Base-by-base conservation (phyloP, 2,888 invertebrate species). In the Tinea pellionella region DNA sequence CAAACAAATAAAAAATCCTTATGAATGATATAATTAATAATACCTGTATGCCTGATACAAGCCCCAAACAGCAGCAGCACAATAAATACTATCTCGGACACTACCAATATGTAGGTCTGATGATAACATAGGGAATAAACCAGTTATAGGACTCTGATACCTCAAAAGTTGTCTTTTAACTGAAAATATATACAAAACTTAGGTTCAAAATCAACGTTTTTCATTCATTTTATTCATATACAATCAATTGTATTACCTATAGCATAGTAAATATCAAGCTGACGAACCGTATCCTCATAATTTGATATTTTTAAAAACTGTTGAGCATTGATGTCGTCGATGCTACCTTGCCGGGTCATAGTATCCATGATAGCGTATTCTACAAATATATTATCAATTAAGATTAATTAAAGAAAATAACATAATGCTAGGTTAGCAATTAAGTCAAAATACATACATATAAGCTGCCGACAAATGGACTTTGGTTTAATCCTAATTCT, bases 41-140 rank as follows among this genome's bases (percentile, higher is more conserved):
- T 69, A 86, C 96, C 94, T 94, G 82, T 98, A 99, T 7, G 99
- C 96, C 80, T 98, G 97, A 75, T 97, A 96, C 56, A 99, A 89
- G 65, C 97, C 95, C 99, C 99, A 99, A 30, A 98, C 92, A 3
- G 98, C 95, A 63, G 96, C 92, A 18, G 98, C 97, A 89, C 98
- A 98, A 76, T 99, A 99, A 66, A 99, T 94, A 80, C 97, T 98
- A 71, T 99, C 99, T 59, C 98, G 90, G 47, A 98, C 94, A 74
- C 96, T 98, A 6, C 94, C 96, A 62, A 94, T 90, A 69, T 91
- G 90, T 62, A 91, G 90, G 70, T 97, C 95, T 60, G 91, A 91
- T 60, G 96, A 94, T 71, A 94, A 75, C 66, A 94, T 93, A 1
- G 98, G 98, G 78, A 97, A 99, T 18, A 99, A 78, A 0, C 98